Evolutionary conservation across 2,888 invertebrate genomes (phyloP), one percentile per base, ranked within the genome.

Genomic region (Cheilosia pagana): DNA sequence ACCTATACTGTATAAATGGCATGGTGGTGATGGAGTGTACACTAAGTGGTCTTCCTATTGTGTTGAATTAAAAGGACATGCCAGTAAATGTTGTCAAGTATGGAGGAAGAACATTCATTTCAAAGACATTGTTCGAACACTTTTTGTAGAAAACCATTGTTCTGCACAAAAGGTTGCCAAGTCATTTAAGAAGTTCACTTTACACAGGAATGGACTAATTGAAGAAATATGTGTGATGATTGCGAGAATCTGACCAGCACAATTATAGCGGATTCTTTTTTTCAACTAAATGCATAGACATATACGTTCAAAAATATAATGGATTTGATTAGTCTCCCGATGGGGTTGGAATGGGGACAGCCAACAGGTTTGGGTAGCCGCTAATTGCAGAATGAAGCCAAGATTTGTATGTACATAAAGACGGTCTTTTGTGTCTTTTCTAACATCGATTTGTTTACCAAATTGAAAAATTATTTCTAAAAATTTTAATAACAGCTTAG

Each of bases 31-130:
- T 50, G 68, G 63, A 63, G 62, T 8, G 79, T 70, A 67, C 79
- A 71, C 75, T 85, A 85, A 85, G 85, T 79, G 85, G 70, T 70
- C 55, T 59, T 55, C 28, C 85, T 55, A 48, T 79, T 85, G 79
- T 79, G 21, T 21, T 48, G 21, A 48, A 21, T 48, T 19, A 21
- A 21, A 48, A 48, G 48, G 48, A 21, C 48, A 21, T 48, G 12
- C 48, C 48, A 21, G 48, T 21, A 21, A 48, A 48, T 19, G 21
- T 10, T 48, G 19, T 21, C 6, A 21, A 48, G 48, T 48, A 48
- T 43, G 21, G 21, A 12, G 48, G 7, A 19, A 21, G 12, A 21
- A 10, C 21, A 10, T 48, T 48, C 21, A 21, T 5, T 48, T 21
- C 48, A 21, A 48, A 48, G 48, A 21, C 48, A 48, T 48, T 48